These are phyloP conservation scores for Gallirallus australis DNA, from an alignment of 2,797 vertebrate genomes.

Conservation along the genomic window DNA sequence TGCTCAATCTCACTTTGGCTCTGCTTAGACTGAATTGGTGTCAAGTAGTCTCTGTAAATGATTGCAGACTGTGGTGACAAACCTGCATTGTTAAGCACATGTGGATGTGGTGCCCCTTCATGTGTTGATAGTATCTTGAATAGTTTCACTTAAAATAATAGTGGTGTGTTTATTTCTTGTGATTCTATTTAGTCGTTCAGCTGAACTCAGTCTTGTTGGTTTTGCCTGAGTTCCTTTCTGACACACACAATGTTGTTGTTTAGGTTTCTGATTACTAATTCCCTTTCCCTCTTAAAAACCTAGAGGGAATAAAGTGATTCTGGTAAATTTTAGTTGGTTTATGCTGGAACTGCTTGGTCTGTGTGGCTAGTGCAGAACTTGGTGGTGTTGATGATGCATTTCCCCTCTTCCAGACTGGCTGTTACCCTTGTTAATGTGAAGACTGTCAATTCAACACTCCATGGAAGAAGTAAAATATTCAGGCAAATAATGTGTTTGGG, in stretches of 20 bases:
- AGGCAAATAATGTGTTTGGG: background rate
- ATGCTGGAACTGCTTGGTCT: background rate
- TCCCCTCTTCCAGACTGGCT: background rate
- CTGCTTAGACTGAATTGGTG: conserved; percentile 22
- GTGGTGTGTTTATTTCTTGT: background rate
- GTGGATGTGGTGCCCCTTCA: background rate
- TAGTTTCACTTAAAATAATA: conserved; percentile 2
- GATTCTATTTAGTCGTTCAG: background rate
- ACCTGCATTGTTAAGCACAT: conserved; percentile 1
- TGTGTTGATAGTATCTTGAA: conserved; percentile 2
- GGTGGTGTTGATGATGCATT: background rate
- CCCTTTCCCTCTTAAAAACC: background rate
- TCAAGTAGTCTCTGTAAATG: background rate
- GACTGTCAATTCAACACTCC: background rate
- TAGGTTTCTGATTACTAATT: background rate
- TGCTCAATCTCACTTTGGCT: background rate
- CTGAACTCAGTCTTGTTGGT: background rate
- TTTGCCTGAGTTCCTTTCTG: background rate
- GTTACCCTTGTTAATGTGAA: background rate
- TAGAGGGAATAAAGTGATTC: background rate
- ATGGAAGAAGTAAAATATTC: background rate
- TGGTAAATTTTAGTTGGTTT: background rate
- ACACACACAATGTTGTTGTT: background rate
- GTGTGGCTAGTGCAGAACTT: background rate
- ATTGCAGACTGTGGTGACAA: conserved; percentile 3